Base-by-base conservation (phyloP, 1,140 invertebrate genomes). In the Atopsyche davidsoni region DNA sequence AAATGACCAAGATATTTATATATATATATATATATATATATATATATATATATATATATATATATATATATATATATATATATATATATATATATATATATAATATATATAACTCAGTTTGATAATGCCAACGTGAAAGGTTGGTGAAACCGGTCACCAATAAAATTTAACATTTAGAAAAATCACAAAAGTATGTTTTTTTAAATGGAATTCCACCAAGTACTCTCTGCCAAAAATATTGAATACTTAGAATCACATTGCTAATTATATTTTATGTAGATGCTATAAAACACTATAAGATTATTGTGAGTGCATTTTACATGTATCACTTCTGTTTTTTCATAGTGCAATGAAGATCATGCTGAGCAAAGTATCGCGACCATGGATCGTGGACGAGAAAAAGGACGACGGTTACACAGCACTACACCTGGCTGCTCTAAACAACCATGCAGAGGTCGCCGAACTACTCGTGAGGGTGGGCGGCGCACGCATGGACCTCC, bases 351-450 rank as follows among this genome's bases (percentile, higher is more conserved):
- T 96, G 92, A 83, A 91, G 64, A 92, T 96, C 63, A 77, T 96
- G 59, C 73, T 96, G 56, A 83, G 82, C 22, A 94, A 96, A 73
- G 77, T 95, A 19, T 88, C 91, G 4, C 78, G 93, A n/a, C 82
- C 87, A 1, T 98, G 95, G 95, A 89, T 98, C 60, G 93, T 97
- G 19, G 94, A 98, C 72, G 94, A 98, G 67, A 95, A 95, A 62
- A 98, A 98, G 70, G 93, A 97, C 66, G 95, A 98, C 66, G 95
- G 95, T 2, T 97, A 96, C 73, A 97, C 94, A 1, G 92, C 94
- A 1, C 76, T 98, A 10, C 94, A 98, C 70, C 77, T 98, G 58
- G 93, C 94, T 0, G 91, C 92, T 0, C 82, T 98, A 3, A 98
- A 98, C 73, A 97, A 97, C 74, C 94, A 98, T 70, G 89, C 95